Evolutionary conservation across 2,113 vertebrate species (phyloP).

Genomic region (Sterna hirundo): DNA sequence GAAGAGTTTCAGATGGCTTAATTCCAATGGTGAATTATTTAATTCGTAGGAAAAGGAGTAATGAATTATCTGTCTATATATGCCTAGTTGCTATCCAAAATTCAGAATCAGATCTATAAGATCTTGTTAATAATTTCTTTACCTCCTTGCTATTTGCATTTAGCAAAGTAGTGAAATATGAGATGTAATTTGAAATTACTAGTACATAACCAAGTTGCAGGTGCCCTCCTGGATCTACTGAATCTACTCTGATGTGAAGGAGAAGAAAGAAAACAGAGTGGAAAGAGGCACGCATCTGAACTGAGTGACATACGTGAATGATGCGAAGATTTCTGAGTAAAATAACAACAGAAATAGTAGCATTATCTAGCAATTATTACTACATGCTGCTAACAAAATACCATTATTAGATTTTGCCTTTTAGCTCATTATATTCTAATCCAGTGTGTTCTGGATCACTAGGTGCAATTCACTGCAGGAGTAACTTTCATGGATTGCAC

Average conservation of each 20-base stretch:
- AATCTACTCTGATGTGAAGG: neutral
- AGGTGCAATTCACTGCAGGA: neutral
- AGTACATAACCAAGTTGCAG: neutral
- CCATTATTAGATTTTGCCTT: neutral
- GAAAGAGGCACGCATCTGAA: neutral
- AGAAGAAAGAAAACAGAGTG: neutral
- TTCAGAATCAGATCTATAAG: neutral
- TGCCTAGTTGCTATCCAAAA: neutral
- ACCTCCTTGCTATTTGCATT: neutral
- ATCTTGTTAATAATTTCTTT: neutral
- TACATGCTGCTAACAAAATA: neutral
- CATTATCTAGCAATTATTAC: neutral
- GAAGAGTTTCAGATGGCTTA: neutral
- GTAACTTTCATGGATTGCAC: neutral
- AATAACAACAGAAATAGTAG: neutral
- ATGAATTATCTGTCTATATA: neutral
- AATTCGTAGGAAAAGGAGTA: neutral
- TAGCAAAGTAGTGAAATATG: neutral
- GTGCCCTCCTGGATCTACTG: neutral
- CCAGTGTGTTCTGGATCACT: neutral
- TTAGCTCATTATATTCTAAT: neutral
- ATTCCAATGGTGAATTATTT: neutral
- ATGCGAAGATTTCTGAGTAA: neutral
- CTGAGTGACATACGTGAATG: neutral
- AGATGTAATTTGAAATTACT: neutral